phyloP scores from a whole-genome alignment of 2,113 vertebrate species.

The Podocnemis expansa region DNA sequence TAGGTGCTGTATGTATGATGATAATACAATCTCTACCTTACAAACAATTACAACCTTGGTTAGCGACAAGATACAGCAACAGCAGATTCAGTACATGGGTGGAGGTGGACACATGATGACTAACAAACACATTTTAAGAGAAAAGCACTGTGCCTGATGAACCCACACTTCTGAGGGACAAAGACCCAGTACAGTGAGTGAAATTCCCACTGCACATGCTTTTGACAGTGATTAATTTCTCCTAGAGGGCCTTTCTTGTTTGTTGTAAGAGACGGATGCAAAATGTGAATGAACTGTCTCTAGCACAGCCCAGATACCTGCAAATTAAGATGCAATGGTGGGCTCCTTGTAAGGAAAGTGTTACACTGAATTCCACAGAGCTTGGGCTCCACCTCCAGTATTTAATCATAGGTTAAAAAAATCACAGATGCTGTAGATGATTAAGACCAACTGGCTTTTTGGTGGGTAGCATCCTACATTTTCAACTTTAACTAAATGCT shows the following conservation, averaged over 20 bases:
- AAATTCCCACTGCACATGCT: background rate
- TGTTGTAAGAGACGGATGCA: background rate
- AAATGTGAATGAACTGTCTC: background rate
- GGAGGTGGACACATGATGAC: background rate
- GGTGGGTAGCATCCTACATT: background rate
- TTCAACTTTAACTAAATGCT: background rate
- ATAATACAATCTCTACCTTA: background rate
- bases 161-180: background rate
- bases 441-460: background rate
- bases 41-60: background rate
- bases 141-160: background rate
- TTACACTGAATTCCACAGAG: background rate
- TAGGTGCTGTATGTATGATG: background rate
- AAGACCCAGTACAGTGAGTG: background rate
- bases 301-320: background rate
- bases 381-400: background rate
- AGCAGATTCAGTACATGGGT: background rate
- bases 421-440: background rate
- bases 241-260: background rate
- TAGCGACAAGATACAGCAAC: background rate
- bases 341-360: background rate
- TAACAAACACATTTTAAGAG: background rate
- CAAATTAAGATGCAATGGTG: background rate
- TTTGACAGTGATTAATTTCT: background rate
- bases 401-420: background rate